Evolutionary conservation across 1,140 invertebrate species (phyloP), one percentile per base, ranked within the genome.

Genomic region (Drosophila arawakana): DNA sequence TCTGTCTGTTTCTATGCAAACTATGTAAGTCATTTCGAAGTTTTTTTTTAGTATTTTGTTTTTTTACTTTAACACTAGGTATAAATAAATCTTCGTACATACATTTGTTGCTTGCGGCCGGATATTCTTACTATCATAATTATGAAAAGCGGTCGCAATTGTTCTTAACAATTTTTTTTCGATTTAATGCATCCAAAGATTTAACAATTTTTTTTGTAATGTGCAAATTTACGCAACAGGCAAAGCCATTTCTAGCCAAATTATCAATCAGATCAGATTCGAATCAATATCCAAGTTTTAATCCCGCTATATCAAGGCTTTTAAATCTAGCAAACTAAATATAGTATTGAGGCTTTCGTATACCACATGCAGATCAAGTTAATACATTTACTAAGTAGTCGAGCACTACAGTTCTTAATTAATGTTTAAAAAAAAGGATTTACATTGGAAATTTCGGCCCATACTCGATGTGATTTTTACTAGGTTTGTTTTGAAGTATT

Each of bases 1-100:
- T 15, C 46, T 47, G 13, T 47, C 15, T 47, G 15, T 47, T 47
- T 47, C 46, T 47, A 47, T 47, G 46, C 46, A 18, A 18, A 47
- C 46, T 47, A 47, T 47, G 46, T 47, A 21, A 30, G 25, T 30
- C 25, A 8, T 47, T 8, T 47, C 1, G 15, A 21, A 47, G 13
- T 21, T 21, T 21, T 8, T 21, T 7, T 8, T 47, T 18, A 47
- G 13, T 21, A 7, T 21, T 8, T 21, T 7, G 2, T 47, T 18
- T 47, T 1, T 47, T 7, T 47, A 18, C 2, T 47, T 30, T 30
- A 30, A 30, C 25, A 30, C 25, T 30, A 30, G 25, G 25, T 30
- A 30, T 30, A 30, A 9, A 47, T 47, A 21, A 47, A 21, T 7
- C 46, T 46, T 46, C 13, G 44, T 18, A 46, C 44, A 7, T 13